Evolutionary conservation across 2,113 vertebrate genomes (phyloP).

Genomic region (Thermophis baileyi): DNA sequence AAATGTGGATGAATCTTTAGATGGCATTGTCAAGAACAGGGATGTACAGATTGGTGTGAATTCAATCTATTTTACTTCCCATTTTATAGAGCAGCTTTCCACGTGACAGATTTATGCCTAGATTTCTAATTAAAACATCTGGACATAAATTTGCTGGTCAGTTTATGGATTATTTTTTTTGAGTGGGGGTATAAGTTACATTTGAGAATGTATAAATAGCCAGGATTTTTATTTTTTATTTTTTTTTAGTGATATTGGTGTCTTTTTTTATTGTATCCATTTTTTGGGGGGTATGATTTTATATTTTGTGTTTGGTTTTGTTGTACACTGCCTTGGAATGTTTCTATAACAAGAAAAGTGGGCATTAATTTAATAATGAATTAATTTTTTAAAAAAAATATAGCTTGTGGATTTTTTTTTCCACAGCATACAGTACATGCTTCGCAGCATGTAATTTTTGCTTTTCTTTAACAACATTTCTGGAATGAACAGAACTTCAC

Average conservation of each 20-base stretch:
- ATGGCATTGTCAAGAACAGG: background rate
- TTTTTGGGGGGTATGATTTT: background rate
- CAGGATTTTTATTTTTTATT: background rate
- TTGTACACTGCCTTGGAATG: background rate
- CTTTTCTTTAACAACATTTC: background rate
- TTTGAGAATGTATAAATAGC: background rate
- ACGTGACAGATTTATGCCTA: background rate
- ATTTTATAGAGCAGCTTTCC: background rate
- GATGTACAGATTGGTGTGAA: background rate
- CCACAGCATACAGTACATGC: background rate
- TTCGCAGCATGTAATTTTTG: background rate
- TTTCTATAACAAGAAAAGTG: background rate
- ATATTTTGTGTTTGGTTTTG: background rate
- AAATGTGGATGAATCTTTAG: background rate
- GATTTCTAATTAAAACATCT: background rate
- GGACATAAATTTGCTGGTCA: background rate
- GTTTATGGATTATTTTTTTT: background rate
- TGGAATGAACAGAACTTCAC: background rate
- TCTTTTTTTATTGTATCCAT: background rate
- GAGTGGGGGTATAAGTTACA: background rate
- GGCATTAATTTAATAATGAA: background rate
- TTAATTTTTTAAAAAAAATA: background rate
- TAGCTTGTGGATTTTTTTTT: background rate
- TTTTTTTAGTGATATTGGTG: background rate
- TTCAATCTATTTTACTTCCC: background rate